Evolutionary conservation across 1,140 invertebrate species (phyloP).

Genomic region (Diorhabda carinulata): DNA sequence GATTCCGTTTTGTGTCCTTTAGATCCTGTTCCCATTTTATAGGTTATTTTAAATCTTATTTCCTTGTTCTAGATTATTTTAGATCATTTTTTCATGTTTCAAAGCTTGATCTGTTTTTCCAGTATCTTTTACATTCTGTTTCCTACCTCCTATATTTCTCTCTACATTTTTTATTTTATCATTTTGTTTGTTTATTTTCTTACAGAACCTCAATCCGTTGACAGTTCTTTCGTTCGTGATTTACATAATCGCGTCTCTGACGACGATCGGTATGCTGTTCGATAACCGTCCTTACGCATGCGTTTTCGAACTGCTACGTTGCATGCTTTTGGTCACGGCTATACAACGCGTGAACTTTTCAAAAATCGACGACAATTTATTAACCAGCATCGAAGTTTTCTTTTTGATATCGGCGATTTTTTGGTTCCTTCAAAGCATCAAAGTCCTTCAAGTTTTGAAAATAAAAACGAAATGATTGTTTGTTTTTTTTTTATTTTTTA

Average conservation of each 20-base stretch:
- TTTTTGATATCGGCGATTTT: constrained; percentile 48
- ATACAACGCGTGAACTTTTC: constrained; percentile 38
- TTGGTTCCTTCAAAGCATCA: constrained; percentile 46
- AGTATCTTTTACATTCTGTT: too few relatives aligned
- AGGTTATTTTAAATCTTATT: too few relatives aligned
- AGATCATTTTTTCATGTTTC: too few relatives aligned
- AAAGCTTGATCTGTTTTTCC: too few relatives aligned
- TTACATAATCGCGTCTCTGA: constrained; percentile 64
- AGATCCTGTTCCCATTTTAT: too few relatives aligned
- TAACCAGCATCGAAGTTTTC: constrained; percentile 42
- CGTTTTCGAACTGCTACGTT: constrained; percentile 43
- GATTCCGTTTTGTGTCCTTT: too few relatives aligned
- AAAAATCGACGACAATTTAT: constrained; percentile 28
- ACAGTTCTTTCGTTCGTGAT: constrained; percentile 54
- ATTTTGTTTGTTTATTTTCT: constrained; percentile 36
- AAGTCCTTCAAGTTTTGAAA: constrained; percentile 37
- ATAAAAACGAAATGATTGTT: not conserved
- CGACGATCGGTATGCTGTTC: constrained; percentile 66
- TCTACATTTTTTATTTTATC: too few relatives aligned
- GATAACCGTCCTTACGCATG: constrained; percentile 49
- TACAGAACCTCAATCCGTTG: constrained; percentile 57
- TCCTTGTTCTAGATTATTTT: too few relatives aligned
- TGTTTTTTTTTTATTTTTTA: too few relatives aligned
- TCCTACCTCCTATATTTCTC: too few relatives aligned
- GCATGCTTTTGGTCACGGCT: constrained; percentile 40